Base-by-base conservation (phyloP, 1,140 invertebrate genomes). In the Chironomus tepperi region DNA sequence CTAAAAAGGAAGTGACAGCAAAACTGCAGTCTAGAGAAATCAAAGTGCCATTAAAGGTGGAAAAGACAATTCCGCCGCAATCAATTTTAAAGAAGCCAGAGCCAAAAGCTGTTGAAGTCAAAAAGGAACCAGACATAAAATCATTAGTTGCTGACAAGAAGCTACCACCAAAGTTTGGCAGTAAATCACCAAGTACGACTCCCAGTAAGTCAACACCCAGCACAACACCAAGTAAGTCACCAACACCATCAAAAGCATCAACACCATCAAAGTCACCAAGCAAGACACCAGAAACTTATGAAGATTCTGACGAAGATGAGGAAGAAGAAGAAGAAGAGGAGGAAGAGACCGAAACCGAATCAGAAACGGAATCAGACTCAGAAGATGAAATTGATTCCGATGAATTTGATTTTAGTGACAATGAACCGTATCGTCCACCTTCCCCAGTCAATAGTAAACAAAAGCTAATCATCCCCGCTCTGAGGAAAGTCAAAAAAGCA, bases 231-330 rank as follows among this genome's bases (percentile, higher is more conserved):
- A 74, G 75, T 57, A 73, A 43, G 47, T 73, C 73, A 16, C 70
- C 76, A 16, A 72, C 76, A 47, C 57, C 75, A 10, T 21, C 16
- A 34, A 76, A 57, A 42, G n/a, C 57, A n/a, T 65, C 75, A 12
- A 64, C 75, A 21, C 12, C 64, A 42, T 42, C 21, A 42, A 34
- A 34, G 42, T 73, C 72, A 34, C 42, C 72, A 15, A 73, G 42
- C 9, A 70, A 42, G 21, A 73, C 74, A 8, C 70, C 70, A 9
- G 73, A 75, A 47, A 80, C 81, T 74, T 80, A 81, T 75, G 73
- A 80, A n/a, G 77, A 79, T n/a, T 78, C 77, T 43, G 80, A 81
- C 8, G 77, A 80, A 15, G 79, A 80, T 10, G 80, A 80, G n/a
- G 77, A 78, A 65, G 79, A 78, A 72, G 80, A 81, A 75, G 73